phyloP scores from a whole-genome alignment of 2,888 invertebrate species.

The Dysmachus trigonus region DNA sequence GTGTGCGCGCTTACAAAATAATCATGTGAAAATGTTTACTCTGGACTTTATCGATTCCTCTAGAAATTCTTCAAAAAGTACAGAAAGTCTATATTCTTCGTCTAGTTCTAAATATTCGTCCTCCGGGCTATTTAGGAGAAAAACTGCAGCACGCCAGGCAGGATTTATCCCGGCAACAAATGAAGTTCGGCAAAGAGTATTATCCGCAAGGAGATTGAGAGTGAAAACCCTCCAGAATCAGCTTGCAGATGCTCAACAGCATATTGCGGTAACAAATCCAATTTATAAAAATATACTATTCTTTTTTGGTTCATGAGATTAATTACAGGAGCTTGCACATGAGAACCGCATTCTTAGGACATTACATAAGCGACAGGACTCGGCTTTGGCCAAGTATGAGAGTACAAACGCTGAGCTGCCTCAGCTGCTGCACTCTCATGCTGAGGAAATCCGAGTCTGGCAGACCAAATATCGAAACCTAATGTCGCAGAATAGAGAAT shows the following conservation, averaged over 20 bases:
- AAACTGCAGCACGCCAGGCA: constrained; percentile 55
- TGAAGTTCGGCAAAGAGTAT: constrained; percentile 71
- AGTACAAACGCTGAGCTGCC: constrained; percentile 82
- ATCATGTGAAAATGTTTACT: not conserved
- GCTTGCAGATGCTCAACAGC: constrained; percentile 80
- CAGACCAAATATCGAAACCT: constrained; percentile 75
- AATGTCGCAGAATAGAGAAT: constrained; percentile 71
- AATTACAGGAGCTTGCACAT: constrained; percentile 70
- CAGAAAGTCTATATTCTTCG: constrained; percentile 63
- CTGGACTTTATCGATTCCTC: constrained; percentile 15
- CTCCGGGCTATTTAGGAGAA: constrained; percentile 57
- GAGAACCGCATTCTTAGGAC: constrained; percentile 81
- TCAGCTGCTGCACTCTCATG: constrained; percentile 77
- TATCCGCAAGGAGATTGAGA: constrained; percentile 79
- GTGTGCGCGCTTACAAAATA: not conserved
- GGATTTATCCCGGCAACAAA: constrained; percentile 58
- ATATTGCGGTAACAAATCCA: constrained; percentile 72
- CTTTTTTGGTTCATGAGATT: not conserved
- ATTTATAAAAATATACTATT: not conserved
- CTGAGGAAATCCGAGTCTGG: constrained; percentile 79
- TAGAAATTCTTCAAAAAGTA: constrained; percentile 62
- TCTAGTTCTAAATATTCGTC: constrained; percentile 62
- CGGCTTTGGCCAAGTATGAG: constrained; percentile 78
- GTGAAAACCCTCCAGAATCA: constrained; percentile 83
- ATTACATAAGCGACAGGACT: constrained; percentile 81